Evolutionary conservation across 37 sponge, comb jelly and placozoan species (phyloP).

Genomic region (Aphrocallistes beatrix): DNA sequence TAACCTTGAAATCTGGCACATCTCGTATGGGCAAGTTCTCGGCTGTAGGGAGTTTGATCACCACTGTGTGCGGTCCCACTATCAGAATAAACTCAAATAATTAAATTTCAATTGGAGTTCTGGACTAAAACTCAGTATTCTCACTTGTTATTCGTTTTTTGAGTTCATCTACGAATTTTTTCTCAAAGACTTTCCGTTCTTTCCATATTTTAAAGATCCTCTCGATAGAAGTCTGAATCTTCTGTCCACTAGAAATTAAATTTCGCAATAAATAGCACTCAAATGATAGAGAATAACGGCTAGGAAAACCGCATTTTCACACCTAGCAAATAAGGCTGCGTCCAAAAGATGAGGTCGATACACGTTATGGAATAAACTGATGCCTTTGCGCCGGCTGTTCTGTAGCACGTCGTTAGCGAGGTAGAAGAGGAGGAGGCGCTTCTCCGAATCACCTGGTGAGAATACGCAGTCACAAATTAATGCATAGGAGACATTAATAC

Average conservation of each 20-base stretch:
- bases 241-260: constrained; percentile 42
- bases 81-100: background rate
- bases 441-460: constrained; percentile 45
- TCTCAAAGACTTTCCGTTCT: constrained; percentile 59
- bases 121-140: background rate
- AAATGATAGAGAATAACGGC: background rate
- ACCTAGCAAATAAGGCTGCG: constrained; percentile 42
- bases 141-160: constrained; percentile 13
- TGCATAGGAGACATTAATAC: no score
- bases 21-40: constrained; percentile 2
- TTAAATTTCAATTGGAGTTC: background rate
- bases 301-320: background rate
- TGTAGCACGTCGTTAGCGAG: constrained; percentile 84
- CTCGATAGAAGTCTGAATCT: constrained; percentile 58
- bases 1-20: constrained; percentile 37
- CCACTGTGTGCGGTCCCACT: background rate
- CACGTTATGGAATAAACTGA: constrained; percentile 37
- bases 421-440: constrained; percentile 54
- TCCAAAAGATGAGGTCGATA: constrained; percentile 39
- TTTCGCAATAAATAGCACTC: background rate
- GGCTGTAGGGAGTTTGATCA: background rate
- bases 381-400: constrained; percentile 53
- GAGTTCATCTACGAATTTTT: constrained; percentile 41
- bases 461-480: background rate
- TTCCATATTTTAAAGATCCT: constrained; percentile 70